These are phyloP conservation scores for Cheirogaleus major DNA, from an alignment of 2,797 vertebrate genomes.

Conservation along the genomic window DNA sequence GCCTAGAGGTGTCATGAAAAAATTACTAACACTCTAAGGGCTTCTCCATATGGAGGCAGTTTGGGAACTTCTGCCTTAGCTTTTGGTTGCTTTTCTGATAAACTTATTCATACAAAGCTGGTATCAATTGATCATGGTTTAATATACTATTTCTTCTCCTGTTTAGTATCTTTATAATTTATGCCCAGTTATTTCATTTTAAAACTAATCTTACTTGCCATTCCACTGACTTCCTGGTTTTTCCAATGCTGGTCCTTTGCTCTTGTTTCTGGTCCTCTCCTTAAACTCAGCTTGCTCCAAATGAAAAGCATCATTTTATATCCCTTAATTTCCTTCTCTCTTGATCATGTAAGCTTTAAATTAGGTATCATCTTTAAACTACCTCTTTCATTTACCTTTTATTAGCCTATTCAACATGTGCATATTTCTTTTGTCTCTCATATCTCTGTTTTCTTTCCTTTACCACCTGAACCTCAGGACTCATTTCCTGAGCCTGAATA, in stretches of 20 bases:
- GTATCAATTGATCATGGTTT: background rate
- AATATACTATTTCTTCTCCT: background rate
- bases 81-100: constrained; percentile 30
- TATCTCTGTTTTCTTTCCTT: background rate
- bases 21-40: background rate
- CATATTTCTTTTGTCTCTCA: background rate
- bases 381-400: background rate
- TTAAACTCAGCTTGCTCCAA: background rate
- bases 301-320: constrained; percentile 34
- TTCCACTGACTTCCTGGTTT: background rate
- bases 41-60: background rate
- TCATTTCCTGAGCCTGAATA: constrained; percentile 4
- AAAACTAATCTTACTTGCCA: background rate
- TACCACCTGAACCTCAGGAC: background rate
- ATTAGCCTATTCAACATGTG: background rate
- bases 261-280: constrained; percentile 24
- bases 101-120: background rate
- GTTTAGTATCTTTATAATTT: constrained; percentile 13
- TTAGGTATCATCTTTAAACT: constrained; percentile 20
- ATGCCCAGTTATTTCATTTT: background rate
- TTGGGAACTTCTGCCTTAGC: background rate
- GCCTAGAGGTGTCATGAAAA: background rate
- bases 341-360: background rate
- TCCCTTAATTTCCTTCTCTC: background rate
- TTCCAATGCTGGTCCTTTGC: background rate